Evolutionary conservation across 1,140 invertebrate genomes (phyloP).

Genomic region (Periplaneta americana): DNA sequence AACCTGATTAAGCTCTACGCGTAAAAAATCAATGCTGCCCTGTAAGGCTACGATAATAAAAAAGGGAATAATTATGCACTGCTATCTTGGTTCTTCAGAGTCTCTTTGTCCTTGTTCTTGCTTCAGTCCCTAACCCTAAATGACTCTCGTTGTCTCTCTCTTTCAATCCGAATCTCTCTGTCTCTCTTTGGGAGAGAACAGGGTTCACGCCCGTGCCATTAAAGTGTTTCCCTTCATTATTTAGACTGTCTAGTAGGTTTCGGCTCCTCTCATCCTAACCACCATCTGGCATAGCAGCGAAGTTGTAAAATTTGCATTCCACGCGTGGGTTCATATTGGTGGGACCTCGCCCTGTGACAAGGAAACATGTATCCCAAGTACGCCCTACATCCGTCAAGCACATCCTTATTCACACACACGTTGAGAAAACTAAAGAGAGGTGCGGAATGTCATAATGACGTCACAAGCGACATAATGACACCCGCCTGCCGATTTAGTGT

Average conservation of each 20-base stretch:
- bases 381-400: neutral
- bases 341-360: neutral
- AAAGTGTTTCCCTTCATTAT: neutral
- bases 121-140: too few relatives aligned
- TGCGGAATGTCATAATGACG: neutral
- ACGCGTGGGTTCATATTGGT: neutral
- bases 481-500: too few relatives aligned
- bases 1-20: too few relatives aligned
- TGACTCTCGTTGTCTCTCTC: neutral
- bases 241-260: neutral
- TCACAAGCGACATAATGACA: neutral
- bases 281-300: neutral
- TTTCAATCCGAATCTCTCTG: neutral
- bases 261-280: neutral
- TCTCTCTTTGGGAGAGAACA: neutral
- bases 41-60: too few relatives aligned
- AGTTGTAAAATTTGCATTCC: neutral
- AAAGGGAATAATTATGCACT: too few relatives aligned
- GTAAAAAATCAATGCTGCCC: too few relatives aligned
- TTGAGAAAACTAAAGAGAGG: neutral
- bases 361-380: neutral
- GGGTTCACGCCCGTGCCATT: neutral
- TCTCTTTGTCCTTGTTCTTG: too few relatives aligned
- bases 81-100: too few relatives aligned
- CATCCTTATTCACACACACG: neutral